These are phyloP conservation scores for Oostethus manadensis DNA, from an alignment of 2,113 vertebrate genomes.

Conservation along the genomic window DNA sequence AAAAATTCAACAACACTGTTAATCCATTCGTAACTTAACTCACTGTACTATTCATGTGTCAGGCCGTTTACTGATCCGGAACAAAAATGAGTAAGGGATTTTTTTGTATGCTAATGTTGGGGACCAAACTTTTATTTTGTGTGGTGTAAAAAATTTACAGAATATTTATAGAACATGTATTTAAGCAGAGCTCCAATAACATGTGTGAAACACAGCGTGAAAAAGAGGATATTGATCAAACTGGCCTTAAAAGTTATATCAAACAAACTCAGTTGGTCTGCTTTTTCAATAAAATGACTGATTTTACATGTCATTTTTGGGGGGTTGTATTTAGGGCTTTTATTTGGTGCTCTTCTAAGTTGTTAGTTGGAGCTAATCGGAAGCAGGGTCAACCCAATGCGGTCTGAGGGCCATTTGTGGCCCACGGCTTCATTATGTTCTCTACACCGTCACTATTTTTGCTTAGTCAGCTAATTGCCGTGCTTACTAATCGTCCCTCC, in stretches of 20 bases:
- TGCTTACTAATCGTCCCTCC: background rate
- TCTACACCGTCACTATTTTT: too few relatives aligned
- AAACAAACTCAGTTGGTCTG: background rate
- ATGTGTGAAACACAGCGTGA: background rate
- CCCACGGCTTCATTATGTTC: too few relatives aligned
- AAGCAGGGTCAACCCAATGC: too few relatives aligned
- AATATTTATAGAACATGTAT: conserved; percentile 47
- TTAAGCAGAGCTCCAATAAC: conserved; percentile 22
- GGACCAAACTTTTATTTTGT: conserved; percentile 10
- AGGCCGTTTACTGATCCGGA: conserved; percentile 3
- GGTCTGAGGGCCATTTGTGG: too few relatives aligned
- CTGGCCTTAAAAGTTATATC: conserved; percentile 2
- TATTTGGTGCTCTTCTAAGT: background rate
- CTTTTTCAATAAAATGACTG: conserved; percentile 43
- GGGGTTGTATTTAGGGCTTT: too few relatives aligned
- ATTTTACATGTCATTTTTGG: background rate
- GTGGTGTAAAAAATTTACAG: conserved; percentile 8
- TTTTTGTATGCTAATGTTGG: background rate
- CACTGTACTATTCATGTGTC: conserved; percentile 24
- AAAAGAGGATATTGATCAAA: conserved; percentile 14
- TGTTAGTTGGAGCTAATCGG: too few relatives aligned
- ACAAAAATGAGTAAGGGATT: background rate
- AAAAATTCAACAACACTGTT: background rate
- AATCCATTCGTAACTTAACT: background rate
- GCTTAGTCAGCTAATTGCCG: background rate